Conservation (phyloP, 2,113 vertebrate genomes). For the Camelus bactrianus region DNA sequence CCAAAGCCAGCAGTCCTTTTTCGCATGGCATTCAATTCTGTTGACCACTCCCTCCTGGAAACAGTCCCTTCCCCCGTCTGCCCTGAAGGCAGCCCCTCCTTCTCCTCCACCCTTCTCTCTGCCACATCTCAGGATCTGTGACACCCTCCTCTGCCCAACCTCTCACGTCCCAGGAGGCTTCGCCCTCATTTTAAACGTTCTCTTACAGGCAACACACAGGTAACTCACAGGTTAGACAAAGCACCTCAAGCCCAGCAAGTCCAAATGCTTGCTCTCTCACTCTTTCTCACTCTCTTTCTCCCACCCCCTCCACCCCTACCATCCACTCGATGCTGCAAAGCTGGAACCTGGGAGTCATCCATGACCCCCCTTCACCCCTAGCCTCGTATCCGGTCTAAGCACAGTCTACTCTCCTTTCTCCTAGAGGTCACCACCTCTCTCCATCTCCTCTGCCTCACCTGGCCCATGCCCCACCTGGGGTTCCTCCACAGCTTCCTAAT, state of each 20-base stretch:
- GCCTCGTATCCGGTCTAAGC: background rate
- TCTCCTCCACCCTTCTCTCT: background rate
- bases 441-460: background rate
- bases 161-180: background rate
- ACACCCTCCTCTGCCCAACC: background rate
- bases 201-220: background rate
- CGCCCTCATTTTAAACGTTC: background rate
- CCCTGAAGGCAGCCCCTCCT: too few relatives aligned
- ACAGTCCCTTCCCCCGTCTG: accelerated
- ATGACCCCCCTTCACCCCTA: background rate
- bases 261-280: background rate
- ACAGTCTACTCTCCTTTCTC: background rate
- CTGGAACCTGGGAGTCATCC: background rate
- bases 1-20: background rate
- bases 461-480: background rate
- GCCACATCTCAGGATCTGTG: background rate
- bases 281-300: too few relatives aligned
- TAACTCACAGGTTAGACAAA: background rate
- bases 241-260: background rate
- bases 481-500: background rate
- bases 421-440: background rate
- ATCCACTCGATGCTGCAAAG: background rate
- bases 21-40: background rate
- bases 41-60: background rate
- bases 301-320: accelerated